These are phyloP conservation scores for Trachemys scripta DNA, from an alignment of 2,113 vertebrate genomes.

Conservation along the genomic window DNA sequence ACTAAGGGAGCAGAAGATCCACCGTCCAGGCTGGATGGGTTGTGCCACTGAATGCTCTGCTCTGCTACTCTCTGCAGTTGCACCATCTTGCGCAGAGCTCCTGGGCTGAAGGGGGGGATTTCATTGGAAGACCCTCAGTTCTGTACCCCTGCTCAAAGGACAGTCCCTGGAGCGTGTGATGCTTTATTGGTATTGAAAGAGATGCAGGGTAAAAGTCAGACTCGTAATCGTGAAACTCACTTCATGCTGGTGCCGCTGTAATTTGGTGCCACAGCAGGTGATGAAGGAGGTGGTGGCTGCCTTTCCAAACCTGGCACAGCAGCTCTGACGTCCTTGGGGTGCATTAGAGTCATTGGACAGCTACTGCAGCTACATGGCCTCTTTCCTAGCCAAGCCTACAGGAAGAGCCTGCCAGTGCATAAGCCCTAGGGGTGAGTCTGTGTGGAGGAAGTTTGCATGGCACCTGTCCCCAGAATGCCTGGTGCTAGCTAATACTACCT, in stretches of 20 bases:
- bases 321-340: neutral
- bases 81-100: accelerated
- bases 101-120: neutral
- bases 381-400: neutral
- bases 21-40: neutral
- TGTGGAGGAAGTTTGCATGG: neutral
- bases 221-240: neutral
- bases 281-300: too few species aligned
- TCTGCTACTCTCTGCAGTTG: neutral
- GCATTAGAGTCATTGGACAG: neutral
- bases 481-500: neutral
- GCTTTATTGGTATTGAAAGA: neutral
- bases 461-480: neutral
- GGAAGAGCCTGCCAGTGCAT: neutral
- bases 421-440: neutral
- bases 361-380: neutral
- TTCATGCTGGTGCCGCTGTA: neutral
- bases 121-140: neutral
- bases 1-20: neutral
- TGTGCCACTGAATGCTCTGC: accelerated
- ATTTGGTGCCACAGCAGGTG: neutral
- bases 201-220: neutral
- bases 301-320: neutral
- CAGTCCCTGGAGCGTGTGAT: neutral
- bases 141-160: neutral